These are phyloP conservation scores for Pachyrhynchus sulphureomaculatus DNA, from an alignment of 1,140 invertebrate species.

Conservation along the genomic window DNA sequence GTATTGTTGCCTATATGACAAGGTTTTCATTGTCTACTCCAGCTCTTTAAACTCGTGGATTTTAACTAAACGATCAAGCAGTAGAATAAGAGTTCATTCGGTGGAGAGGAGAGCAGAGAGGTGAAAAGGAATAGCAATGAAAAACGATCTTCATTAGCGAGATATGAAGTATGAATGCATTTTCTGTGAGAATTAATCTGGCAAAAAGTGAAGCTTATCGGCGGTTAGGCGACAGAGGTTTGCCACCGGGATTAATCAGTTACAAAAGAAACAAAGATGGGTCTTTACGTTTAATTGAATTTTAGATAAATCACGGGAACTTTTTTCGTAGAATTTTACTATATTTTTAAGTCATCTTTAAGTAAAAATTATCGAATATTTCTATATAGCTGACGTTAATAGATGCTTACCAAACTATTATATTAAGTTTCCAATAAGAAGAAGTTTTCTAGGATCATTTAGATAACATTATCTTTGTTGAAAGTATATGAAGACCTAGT, in stretches of 20 bases:
- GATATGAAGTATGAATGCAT: conserved; percentile 52
- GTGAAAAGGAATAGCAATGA: conserved; percentile 36
- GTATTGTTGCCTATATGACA: too few relatives aligned
- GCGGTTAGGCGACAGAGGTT: conserved; percentile 35
- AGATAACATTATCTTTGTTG: too few relatives aligned
- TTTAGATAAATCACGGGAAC: neutral
- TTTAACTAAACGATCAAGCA: neutral
- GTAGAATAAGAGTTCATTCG: neutral
- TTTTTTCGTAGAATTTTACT: too few relatives aligned
- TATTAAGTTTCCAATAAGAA: too few relatives aligned
- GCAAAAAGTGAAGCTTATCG: conserved; percentile 47
- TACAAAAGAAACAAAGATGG: conserved; percentile 28
- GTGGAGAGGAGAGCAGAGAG: conserved; percentile 15
- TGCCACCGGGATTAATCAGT: conserved; percentile 33
- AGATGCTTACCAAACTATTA: too few relatives aligned
- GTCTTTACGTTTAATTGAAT: neutral
- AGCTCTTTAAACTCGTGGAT: neutral
- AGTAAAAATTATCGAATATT: too few relatives aligned
- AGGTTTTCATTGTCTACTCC: too few relatives aligned
- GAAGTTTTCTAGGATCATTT: too few relatives aligned
- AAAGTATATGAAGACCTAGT: too few relatives aligned
- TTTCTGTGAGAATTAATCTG: conserved; percentile 49
- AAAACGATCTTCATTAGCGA: conserved; percentile 50
- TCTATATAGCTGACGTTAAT: too few relatives aligned
- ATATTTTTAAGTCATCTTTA: too few relatives aligned